A percentile compares a stretch with the other conserved stretches of the same genome.
Conservation (phyloP, 1,140 invertebrate genomes). For the Drosophila ohnishii region DNA sequence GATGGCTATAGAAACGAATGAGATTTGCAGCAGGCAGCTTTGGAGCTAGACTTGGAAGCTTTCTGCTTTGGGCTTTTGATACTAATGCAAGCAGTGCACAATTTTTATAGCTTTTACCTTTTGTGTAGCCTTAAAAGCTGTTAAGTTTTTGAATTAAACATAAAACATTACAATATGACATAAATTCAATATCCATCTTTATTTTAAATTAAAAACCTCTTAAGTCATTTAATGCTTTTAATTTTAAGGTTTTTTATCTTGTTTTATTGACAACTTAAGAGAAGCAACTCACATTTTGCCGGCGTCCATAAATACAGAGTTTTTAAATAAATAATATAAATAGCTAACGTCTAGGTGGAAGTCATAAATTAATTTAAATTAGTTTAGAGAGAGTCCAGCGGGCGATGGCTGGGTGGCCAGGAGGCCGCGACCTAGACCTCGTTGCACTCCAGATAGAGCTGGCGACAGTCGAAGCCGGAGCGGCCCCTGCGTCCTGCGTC, state of each 20-base stretch:
- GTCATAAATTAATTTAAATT: constrained; percentile 79
- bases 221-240: constrained; percentile 27
- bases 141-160: not conserved
- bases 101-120: not conserved
- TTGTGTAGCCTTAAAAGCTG: not conserved
- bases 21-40: not conserved
- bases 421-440: constrained; percentile 87
- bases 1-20: not conserved
- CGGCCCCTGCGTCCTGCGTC: constrained; percentile 92
- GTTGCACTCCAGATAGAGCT: constrained; percentile 92
- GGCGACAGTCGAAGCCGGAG: constrained; percentile 91
- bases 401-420: constrained; percentile 25
- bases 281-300: constrained; percentile 32
- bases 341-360: constrained; percentile 68
- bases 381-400: constrained; percentile 67
- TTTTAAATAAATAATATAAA: constrained; percentile 78
- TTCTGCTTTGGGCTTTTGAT: not conserved
- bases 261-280: constrained; percentile 35
- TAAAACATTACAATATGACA: not conserved
- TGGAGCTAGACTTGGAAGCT: not conserved
- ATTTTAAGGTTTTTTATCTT: constrained; percentile 23
- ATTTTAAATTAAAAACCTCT: not conserved
- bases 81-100: not conserved
- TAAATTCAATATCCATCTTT: not conserved
- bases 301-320: constrained; percentile 59